Evolutionary conservation across 2,888 invertebrate genomes (phyloP).

Genomic region (Sphaeridia pumilis): DNA sequence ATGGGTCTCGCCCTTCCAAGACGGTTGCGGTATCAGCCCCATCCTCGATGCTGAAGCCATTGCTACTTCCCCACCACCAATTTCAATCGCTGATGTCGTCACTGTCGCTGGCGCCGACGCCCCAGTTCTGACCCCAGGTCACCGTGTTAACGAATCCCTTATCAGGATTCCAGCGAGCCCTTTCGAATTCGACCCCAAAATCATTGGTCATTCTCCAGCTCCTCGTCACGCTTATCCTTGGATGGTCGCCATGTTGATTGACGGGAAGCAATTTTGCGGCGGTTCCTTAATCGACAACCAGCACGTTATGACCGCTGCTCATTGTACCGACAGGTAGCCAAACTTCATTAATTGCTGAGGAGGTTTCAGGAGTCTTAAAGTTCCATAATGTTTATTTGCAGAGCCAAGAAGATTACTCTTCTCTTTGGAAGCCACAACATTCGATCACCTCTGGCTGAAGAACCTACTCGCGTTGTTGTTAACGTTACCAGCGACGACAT

Average conservation of each 20-base stretch:
- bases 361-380: neutral
- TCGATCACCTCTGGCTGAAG: slow-evolving; percentile 13
- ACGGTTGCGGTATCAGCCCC: slow-evolving; percentile 11
- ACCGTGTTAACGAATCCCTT: neutral
- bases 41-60: slow-evolving; percentile 9
- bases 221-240: slow-evolving; percentile 29
- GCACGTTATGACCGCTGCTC: slow-evolving; percentile 33
- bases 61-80: slow-evolving; percentile 5
- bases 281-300: slow-evolving; percentile 25
- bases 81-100: slow-evolving; percentile 1
- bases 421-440: slow-evolving; percentile 33
- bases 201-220: slow-evolving; percentile 22
- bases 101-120: slow-evolving; percentile 2
- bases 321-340: slow-evolving; percentile 33
- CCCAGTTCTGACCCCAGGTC: slow-evolving; percentile 3
- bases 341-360: neutral
- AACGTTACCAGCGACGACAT: slow-evolving; percentile 31
- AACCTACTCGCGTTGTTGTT: slow-evolving; percentile 23
- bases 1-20: slow-evolving; percentile 5
- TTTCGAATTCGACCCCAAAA: slow-evolving; percentile 14
- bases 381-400: neutral
- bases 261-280: slow-evolving; percentile 33
- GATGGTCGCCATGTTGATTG: slow-evolving; percentile 35
- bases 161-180: slow-evolving; percentile 5
- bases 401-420: slow-evolving; percentile 27